Conservation (phyloP, 2,888 invertebrate species). For the Clitarchus hookeri region DNA sequence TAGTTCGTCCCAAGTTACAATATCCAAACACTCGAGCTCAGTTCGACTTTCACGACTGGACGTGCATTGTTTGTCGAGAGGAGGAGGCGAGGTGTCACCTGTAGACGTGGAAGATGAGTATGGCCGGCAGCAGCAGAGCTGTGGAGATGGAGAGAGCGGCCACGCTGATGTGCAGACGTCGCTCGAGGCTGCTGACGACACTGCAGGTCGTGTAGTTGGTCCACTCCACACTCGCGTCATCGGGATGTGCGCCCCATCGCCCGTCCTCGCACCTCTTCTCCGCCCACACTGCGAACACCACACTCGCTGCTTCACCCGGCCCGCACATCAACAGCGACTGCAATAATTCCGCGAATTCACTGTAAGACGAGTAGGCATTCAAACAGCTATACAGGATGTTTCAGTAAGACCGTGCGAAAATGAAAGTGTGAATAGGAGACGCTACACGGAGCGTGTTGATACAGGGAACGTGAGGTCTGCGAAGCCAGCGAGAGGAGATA, state of each 20-base stretch:
- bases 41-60: no score
- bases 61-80: no score
- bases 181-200: conserved; percentile 24
- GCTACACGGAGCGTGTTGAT: no score
- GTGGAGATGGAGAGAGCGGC: conserved; percentile 37
- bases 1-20: no score
- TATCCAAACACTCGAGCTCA: no score
- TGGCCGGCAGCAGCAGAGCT: conserved; percentile 39
- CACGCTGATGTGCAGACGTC: conserved; percentile 34
- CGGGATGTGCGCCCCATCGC: conserved; percentile 35
- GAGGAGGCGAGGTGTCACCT: conserved; percentile 30
- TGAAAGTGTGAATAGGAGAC: no score
- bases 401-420: no score
- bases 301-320: no score
- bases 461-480: no score
- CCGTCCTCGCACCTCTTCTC: conserved; percentile 37
- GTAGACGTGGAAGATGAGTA: conserved; percentile 39
- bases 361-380: neutral
- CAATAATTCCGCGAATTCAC: neutral
- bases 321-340: no score
- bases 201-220: conserved; percentile 42
- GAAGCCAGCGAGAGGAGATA: no score
- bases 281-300: conserved; percentile 26
- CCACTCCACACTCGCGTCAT: conserved; percentile 34
- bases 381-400: no score